Base-by-base conservation (phyloP, 2,888 invertebrate genomes). In the Drosophila aldrichi region DNA sequence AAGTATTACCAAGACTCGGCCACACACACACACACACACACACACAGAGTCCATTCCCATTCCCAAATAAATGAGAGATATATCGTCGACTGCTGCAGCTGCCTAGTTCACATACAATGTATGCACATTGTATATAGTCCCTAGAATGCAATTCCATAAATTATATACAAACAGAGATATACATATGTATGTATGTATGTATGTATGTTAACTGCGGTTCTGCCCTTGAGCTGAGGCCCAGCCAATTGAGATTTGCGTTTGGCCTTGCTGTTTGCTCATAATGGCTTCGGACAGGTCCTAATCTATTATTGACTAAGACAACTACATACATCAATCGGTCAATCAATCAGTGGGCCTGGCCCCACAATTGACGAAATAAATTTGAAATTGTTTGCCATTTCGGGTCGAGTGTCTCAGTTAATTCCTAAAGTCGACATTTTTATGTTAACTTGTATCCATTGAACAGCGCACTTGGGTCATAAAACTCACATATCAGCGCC, bases 51-150 rank as follows among this genome's bases (percentile, higher is more conserved):
- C 32, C 49, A 43, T 12, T 34, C 20, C 20, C 48, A 22, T 18
- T 3, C 3, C 25, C 25, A 43, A 36, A 41, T 49, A 51, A 65
- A 44, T 64, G 14, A 36, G 43, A 62, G 29, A 25, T 29, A 25
- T 29, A 43, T 25, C 55, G 16, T 44, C 34, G n/a, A 29, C 18
- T 36, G 43, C 36, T 22, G 29, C 44, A 43, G 43, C 57, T 46
- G 46, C 36, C 12, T 8, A 32, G 14, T 32, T 18, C 29, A 7
- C 46, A 48, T 38, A 10, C 34, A 22, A 16, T 55, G 29, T 22
- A 25, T 40, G 3, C 56, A 16, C 29, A 20, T 8, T 8, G 20
- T 20, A 32, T 41, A 9, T 29, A 48, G 48, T 48, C 46, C 48
- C 58, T 40, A 29, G 46, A 16, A 48, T 38, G 29, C 29, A 20